Evolutionary conservation across 1,140 invertebrate genomes (phyloP).

Genomic region (Tetranychus cinnabarinus): DNA sequence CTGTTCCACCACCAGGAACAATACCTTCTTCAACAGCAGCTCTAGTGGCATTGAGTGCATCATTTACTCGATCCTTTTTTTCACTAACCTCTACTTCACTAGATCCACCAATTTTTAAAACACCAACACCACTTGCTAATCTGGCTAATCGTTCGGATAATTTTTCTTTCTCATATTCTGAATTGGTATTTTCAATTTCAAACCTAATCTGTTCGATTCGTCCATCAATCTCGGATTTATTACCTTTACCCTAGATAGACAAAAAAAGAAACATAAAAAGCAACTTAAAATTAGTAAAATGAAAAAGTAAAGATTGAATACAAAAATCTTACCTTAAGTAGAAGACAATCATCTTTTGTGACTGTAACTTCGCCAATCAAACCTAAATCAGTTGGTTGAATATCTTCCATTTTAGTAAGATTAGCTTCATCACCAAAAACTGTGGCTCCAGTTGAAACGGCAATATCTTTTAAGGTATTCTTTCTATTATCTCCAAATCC

Average conservation of each 20-base stretch:
- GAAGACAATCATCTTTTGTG: conserved; percentile 92
- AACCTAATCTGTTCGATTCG: conserved; percentile 78
- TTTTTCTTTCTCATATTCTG: conserved; percentile 98
- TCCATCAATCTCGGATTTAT: conserved; percentile 60
- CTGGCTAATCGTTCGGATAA: conserved; percentile 86
- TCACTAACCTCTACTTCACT: conserved; percentile 98
- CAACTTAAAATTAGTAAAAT: too few species aligned
- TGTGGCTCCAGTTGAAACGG: conserved; percentile 82
- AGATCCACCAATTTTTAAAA: conserved; percentile 81
- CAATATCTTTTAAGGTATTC: conserved; percentile 89
- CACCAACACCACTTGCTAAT: conserved; percentile 75
- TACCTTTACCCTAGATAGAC: conserved; percentile 39
- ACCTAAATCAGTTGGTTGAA: conserved; percentile 61
- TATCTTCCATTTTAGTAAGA: conserved; percentile 75
- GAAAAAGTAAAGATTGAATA: neutral
- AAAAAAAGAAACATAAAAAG: neutral
- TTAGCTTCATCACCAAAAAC: conserved; percentile 96
- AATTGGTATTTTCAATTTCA: conserved; percentile 78
- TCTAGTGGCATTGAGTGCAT: conserved; percentile 90
- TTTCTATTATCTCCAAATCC: conserved; percentile 99
- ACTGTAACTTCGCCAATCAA: conserved; percentile 83
- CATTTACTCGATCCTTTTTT: conserved; percentile 95
- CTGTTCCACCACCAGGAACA: conserved; percentile 90
- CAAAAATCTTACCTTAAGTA: conserved; percentile 39
- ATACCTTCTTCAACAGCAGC: conserved; percentile 99